A percentile compares a stretch with the other conserved stretches of the same genome.
Conservation (phyloP, 2,888 invertebrate genomes). For the Cerastis rubricosa region DNA sequence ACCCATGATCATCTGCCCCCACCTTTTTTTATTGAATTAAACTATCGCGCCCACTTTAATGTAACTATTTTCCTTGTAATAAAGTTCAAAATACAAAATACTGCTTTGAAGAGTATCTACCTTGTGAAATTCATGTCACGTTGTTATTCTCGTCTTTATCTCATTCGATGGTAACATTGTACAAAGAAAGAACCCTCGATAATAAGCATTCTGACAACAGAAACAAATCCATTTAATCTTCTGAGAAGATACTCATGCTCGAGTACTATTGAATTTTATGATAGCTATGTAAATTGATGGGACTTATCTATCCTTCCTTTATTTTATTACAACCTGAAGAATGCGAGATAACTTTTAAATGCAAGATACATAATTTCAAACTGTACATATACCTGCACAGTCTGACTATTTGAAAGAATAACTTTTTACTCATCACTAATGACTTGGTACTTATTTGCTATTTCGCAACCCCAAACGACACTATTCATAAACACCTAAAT, state of each 20-base stretch:
- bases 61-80: background rate
- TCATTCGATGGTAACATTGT: conserved; percentile 18
- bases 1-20: background rate
- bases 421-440: background rate
- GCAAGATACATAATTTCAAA: background rate
- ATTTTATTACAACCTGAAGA: background rate
- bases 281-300: conserved; percentile 14
- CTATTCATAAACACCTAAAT: background rate
- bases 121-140: conserved; percentile 5
- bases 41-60: background rate
- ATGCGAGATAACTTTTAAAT: conserved; percentile 20
- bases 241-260: conserved; percentile 9
- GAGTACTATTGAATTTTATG: conserved; percentile 5
- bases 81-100: background rate
- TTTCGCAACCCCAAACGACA: background rate
- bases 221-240: conserved; percentile 46
- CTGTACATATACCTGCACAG: background rate
- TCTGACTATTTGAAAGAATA: background rate
- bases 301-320: background rate
- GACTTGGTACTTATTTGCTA: background rate
- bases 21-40: background rate
- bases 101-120: background rate
- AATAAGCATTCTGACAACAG: conserved; percentile 30
- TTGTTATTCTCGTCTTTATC: conserved; percentile 19
- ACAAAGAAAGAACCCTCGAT: conserved; percentile 2